Percentiles rank a stretch among this genome's conserved stretches.
Evolutionary conservation across 1,140 invertebrate genomes (phyloP).

Genomic region (Diachasmimorpha longicaudata): DNA sequence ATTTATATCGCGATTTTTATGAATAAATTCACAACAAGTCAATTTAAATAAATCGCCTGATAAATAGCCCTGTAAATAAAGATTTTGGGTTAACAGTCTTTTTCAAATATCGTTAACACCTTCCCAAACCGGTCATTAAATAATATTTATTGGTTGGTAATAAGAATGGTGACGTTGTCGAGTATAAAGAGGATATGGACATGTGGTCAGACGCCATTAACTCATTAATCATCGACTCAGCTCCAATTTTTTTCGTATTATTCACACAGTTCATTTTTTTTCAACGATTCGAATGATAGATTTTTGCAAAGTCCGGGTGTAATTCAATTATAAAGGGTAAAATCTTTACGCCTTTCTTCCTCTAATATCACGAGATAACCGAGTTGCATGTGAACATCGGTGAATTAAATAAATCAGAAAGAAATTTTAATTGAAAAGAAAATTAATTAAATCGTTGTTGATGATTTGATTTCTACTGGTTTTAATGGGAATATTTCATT

Average conservation of each 20-base stretch:
- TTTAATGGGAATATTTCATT: no score
- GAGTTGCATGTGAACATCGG: no score
- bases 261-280: not conserved
- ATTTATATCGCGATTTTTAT: not conserved
- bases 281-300: no score
- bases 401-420: no score
- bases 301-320: no score
- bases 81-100: constrained; percentile 13
- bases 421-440: no score
- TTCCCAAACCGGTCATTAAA: constrained; percentile 36
- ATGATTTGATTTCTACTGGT: no score
- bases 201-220: not conserved
- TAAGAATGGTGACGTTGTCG: constrained; percentile 24
- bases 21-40: not conserved
- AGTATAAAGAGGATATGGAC: not conserved
- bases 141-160: constrained; percentile 38
- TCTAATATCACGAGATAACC: no score
- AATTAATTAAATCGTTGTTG: no score
- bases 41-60: not conserved
- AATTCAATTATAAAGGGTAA: no score
- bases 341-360: no score
- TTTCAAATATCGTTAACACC: constrained; percentile 39
- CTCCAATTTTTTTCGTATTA: not conserved
- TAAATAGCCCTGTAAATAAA: constrained; percentile 5
- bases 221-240: constrained; percentile 29